Evolutionary conservation across 2,888 invertebrate species (phyloP).

Genomic region (Erebia epiphron): DNA sequence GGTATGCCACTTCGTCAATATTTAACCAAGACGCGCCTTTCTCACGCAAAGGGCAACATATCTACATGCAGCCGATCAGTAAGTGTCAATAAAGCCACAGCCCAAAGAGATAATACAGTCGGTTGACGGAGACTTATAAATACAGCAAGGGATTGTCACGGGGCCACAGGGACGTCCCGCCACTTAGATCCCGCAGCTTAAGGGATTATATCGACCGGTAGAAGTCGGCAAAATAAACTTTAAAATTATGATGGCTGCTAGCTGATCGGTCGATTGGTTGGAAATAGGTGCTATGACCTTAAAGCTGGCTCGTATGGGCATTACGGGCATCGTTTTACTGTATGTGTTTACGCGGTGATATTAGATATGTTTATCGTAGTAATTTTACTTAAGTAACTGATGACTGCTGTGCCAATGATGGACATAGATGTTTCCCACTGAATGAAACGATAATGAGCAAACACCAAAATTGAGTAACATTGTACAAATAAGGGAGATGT

Average conservation of each 20-base stretch:
- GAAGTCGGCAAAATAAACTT: too few species aligned
- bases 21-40: constrained; percentile 68
- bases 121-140: too few species aligned
- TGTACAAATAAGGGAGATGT: background rate
- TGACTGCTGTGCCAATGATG: constrained; percentile 2
- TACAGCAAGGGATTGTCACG: too few species aligned
- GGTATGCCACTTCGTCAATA: constrained; percentile 50
- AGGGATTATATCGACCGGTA: too few species aligned
- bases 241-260: too few species aligned
- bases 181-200: too few species aligned
- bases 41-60: constrained; percentile 57
- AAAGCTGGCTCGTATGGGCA: too few species aligned
- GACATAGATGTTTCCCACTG: constrained; percentile 1
- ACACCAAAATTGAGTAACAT: background rate
- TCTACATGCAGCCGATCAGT: constrained; percentile 58
- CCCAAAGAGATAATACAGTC: too few species aligned
- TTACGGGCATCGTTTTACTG: too few species aligned
- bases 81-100: constrained; percentile 59
- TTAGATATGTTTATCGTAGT: constrained; percentile 62
- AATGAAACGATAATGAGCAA: constrained; percentile 1
- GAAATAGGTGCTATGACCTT: too few species aligned
- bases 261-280: too few species aligned
- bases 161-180: too few species aligned
- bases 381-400: constrained; percentile 49
- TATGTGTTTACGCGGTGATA: constrained; percentile 43